phyloP scores from a whole-genome alignment of 2,888 invertebrate genomes.

The Bombyx huttoni region DNA sequence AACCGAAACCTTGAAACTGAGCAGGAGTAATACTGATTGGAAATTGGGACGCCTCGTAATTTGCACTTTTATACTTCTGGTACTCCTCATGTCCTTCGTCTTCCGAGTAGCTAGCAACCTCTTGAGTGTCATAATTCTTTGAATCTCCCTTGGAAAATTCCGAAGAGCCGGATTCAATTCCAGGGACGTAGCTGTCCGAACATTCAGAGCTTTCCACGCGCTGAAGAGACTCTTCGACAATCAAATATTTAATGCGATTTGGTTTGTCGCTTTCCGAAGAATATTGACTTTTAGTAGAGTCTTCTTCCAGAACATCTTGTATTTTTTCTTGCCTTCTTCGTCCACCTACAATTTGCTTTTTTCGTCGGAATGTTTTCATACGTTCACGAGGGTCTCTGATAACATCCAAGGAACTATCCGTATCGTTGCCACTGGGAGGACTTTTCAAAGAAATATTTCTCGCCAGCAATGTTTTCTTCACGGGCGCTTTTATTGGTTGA shows the following conservation, averaged over 20 bases:
- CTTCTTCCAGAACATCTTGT: conserved; percentile 67
- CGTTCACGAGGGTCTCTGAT: conserved; percentile 78
- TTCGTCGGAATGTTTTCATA: conserved; percentile 78
- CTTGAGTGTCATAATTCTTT: conserved; percentile 47
- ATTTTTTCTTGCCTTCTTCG: conserved; percentile 71
- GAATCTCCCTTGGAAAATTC: conserved; percentile 73
- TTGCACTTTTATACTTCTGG: conserved; percentile 46
- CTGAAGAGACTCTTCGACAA: conserved; percentile 56
- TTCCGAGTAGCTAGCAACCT: conserved; percentile 63
- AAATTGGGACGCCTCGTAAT: conserved; percentile 55
- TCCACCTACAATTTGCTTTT: conserved; percentile 74
- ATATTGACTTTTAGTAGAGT: conserved; percentile 63
- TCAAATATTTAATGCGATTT: conserved; percentile 44
- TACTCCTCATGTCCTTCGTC: conserved; percentile 70
- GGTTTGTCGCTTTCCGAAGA: conserved; percentile 66
- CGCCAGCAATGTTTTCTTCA: conserved; percentile 75
- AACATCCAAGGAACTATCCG: conserved; percentile 78
- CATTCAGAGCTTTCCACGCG: conserved; percentile 76
- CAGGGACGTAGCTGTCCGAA: conserved; percentile 79
- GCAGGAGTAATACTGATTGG: conserved; percentile 61
- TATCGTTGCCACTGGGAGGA: conserved; percentile 82
- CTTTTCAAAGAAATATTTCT: conserved; percentile 76
- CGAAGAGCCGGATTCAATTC: conserved; percentile 74
- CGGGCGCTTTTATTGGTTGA: conserved; percentile 75
- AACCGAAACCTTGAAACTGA: conserved; percentile 74